phyloP scores from a whole-genome alignment of 2,797 vertebrate genomes.

The Smutsia gigantea region DNA sequence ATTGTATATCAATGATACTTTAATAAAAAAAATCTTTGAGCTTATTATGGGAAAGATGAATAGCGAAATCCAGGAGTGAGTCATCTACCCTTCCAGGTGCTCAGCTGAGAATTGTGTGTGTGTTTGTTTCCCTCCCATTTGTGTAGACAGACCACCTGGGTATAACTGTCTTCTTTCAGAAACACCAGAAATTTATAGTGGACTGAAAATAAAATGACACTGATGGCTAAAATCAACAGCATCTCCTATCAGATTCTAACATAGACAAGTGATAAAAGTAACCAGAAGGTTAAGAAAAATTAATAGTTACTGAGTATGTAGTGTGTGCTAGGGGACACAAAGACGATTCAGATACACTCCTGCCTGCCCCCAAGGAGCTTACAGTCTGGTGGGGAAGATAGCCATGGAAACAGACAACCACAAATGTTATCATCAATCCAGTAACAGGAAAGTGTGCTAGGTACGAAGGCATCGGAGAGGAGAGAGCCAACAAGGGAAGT shows the following conservation, averaged over 20 bases:
- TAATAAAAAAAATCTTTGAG: background rate
- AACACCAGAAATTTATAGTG: background rate
- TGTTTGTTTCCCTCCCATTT: background rate
- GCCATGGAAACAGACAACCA: background rate
- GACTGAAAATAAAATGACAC: slow-evolving; percentile 39
- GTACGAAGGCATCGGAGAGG: background rate
- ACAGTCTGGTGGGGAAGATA: background rate
- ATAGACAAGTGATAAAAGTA: slow-evolving; percentile 37
- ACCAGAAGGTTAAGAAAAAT: slow-evolving; percentile 28
- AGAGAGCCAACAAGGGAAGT: background rate
- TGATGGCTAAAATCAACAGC: slow-evolving; percentile 1
- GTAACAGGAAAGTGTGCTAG: background rate
- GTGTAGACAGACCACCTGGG: background rate
- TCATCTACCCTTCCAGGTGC: background rate
- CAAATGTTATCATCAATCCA: background rate
- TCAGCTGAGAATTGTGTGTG: background rate
- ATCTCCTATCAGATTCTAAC: slow-evolving; percentile 12
- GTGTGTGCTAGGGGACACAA: background rate
- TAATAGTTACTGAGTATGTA: background rate
- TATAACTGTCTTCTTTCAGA: slow-evolving; percentile 36
- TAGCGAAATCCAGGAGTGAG: background rate
- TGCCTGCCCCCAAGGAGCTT: background rate
- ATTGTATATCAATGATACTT: no score
- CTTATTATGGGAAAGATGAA: background rate
- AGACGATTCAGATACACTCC: background rate